Conservation (phyloP, 2,113 vertebrate species). For the Solea solea region DNA sequence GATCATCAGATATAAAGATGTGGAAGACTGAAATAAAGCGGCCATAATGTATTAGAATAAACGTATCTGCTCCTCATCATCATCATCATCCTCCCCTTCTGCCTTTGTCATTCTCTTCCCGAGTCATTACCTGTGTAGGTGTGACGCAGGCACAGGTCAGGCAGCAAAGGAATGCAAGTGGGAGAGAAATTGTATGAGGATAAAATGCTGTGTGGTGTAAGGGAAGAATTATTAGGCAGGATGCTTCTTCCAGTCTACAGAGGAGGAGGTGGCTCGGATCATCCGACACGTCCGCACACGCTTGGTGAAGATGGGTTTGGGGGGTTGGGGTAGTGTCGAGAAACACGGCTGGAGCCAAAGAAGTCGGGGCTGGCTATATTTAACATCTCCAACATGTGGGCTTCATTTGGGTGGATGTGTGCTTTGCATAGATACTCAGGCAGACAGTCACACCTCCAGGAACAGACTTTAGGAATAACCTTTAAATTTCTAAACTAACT, state of each 20-base stretch:
- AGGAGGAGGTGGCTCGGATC: conserved; percentile 13
- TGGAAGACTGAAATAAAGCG: conserved; percentile 2
- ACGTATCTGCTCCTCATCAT: conserved; percentile 6
- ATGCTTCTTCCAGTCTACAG: conserved; percentile 19
- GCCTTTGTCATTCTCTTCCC: not conserved
- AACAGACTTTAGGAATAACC: not conserved
- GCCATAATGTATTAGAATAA: conserved; percentile 25
- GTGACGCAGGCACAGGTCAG: conserved; percentile 26
- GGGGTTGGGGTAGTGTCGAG: not conserved
- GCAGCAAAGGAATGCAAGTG: conserved; percentile 28
- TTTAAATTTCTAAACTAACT: no score
- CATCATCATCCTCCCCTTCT: conserved; percentile 8
- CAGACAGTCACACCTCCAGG: conserved; percentile 10
- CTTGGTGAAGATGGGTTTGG: conserved; percentile 25
- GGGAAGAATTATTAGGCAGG: not conserved
- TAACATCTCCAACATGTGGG: conserved; percentile 79
- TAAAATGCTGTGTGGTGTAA: not conserved
- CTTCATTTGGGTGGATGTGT: conserved; percentile 72
- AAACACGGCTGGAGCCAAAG: conserved; percentile 45
- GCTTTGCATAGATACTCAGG: conserved; percentile 63
- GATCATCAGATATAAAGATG: not conserved
- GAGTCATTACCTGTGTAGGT: conserved; percentile 14
- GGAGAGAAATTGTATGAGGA: conserved; percentile 11
- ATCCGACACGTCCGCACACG: conserved; percentile 53
- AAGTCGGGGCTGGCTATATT: conserved; percentile 74